These are phyloP conservation scores for Nymphalis c-album DNA, from an alignment of 2,888 invertebrate species.

Conservation along the genomic window DNA sequence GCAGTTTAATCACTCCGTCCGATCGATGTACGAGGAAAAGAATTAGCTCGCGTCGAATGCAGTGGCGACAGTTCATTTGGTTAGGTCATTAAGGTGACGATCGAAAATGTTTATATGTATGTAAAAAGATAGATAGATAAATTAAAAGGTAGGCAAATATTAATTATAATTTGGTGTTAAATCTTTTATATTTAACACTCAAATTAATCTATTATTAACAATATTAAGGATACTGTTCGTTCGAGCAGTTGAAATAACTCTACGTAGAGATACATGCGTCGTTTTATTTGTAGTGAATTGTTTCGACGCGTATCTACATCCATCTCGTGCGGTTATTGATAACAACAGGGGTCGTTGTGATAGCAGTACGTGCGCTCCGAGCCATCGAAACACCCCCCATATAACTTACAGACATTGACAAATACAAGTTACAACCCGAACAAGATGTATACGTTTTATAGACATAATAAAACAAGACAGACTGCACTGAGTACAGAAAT, in stretches of 20 bases:
- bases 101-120: too few relatives aligned
- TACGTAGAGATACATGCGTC: not conserved
- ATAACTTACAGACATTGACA: slow-evolving; percentile 1
- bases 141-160: too few relatives aligned
- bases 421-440: not conserved
- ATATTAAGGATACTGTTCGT: not conserved
- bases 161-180: too few relatives aligned
- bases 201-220: too few relatives aligned
- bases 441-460: not conserved
- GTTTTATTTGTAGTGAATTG: slow-evolving; percentile 9
- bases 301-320: not conserved
- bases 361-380: not conserved
- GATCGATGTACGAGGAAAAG: too few relatives aligned
- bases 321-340: slow-evolving; percentile 5
- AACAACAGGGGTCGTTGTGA: not conserved
- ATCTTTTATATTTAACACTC: too few relatives aligned
- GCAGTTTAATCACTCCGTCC: too few relatives aligned
- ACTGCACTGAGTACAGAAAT: not conserved
- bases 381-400: not conserved
- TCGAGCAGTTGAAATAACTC: not conserved
- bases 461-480: not conserved
- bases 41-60: too few relatives aligned
- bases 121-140: too few relatives aligned
- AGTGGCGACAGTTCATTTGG: too few relatives aligned
- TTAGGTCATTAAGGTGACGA: too few relatives aligned